These are phyloP conservation scores for Pseudotriccus pelzelni DNA, from an alignment of 2,797 vertebrate genomes.

Conservation along the genomic window DNA sequence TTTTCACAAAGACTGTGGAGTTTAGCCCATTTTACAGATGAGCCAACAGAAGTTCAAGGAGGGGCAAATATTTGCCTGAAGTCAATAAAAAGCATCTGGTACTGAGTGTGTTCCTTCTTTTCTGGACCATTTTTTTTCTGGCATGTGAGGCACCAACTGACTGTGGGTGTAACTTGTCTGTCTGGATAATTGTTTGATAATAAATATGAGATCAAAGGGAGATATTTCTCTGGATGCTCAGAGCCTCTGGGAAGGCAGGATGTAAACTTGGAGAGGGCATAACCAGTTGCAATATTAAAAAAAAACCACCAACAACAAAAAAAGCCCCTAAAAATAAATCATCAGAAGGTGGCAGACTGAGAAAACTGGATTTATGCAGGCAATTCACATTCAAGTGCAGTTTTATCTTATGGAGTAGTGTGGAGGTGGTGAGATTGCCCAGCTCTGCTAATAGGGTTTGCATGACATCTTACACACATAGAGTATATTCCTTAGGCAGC, in stretches of 20 bases:
- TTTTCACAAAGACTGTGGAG: not conserved
- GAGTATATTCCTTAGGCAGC: constrained; percentile 52
- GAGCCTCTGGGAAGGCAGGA: not conserved
- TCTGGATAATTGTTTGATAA: constrained; percentile 56
- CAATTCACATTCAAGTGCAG: not conserved
- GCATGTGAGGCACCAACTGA: not conserved
- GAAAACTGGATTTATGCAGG: constrained; percentile 13
- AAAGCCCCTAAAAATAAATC: not conserved
- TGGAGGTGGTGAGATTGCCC: constrained; percentile 40
- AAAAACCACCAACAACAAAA: not conserved
- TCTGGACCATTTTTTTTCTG: not conserved
- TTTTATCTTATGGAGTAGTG: constrained; percentile 12
- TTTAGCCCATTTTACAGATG: not conserved
- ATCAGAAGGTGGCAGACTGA: not conserved
- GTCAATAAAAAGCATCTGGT: not conserved
- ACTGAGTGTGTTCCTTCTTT: not conserved
- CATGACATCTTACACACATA: constrained; percentile 36
- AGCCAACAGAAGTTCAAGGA: not conserved
- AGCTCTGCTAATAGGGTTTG: constrained; percentile 32
- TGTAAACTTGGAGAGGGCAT: not conserved
- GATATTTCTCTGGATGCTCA: constrained; percentile 5
- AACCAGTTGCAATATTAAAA: not conserved
- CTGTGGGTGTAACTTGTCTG: not conserved
- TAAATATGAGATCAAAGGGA: constrained; percentile 55
- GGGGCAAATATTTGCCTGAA: not conserved